These are phyloP conservation scores for Scolopax rusticola DNA, from an alignment of 2,797 vertebrate species.

Conservation along the genomic window DNA sequence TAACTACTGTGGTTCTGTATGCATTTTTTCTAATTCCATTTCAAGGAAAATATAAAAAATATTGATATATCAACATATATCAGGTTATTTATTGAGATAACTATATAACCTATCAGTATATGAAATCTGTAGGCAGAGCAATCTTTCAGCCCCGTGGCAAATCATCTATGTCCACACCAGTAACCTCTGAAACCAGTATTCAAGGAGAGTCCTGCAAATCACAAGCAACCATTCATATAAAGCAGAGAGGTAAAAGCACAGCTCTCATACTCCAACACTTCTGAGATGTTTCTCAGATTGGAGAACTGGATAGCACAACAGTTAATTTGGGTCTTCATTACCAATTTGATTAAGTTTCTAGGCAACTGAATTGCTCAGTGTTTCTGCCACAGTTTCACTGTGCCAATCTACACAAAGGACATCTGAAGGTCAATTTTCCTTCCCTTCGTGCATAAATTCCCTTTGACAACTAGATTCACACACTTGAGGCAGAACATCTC, in stretches of 20 bases:
- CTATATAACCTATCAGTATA: not conserved
- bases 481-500: not conserved
- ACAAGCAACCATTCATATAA: not conserved
- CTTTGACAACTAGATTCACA: not conserved
- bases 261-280: not conserved
- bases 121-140: not conserved
- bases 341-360: not conserved
- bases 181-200: not conserved
- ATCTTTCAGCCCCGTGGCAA: not conserved
- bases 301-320: not conserved
- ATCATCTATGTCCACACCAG: not conserved
- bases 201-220: not conserved
- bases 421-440: not conserved
- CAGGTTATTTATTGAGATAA: not conserved
- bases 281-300: not conserved
- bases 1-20: not conserved
- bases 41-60: not conserved
- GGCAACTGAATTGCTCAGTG: not conserved
- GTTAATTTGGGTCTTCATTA: not conserved
- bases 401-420: not conserved
- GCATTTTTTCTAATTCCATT: not conserved
- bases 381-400: not conserved
- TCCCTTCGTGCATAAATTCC: not conserved
- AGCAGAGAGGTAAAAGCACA: not conserved
- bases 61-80: too few relatives aligned